phyloP scores from a whole-genome alignment of 1,140 invertebrate genomes.

The Drosophila novamexicana region DNA sequence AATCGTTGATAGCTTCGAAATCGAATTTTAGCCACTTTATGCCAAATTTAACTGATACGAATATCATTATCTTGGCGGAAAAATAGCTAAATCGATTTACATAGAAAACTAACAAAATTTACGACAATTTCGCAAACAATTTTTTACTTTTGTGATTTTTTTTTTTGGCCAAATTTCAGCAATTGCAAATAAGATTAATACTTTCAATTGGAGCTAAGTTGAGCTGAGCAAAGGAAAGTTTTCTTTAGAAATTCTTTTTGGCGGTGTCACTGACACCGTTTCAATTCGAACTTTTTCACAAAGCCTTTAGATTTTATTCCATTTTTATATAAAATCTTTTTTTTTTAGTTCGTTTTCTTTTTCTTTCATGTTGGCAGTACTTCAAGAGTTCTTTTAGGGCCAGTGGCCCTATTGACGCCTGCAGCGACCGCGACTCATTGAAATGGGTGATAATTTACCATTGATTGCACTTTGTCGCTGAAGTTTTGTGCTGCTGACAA shows the following conservation, averaged over 20 bases:
- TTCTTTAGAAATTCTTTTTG: slow-evolving; percentile 14
- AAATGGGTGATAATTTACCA: slow-evolving; percentile 82
- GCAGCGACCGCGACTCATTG: slow-evolving; percentile 66
- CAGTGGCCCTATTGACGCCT: slow-evolving; percentile 54
- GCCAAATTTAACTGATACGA: not conserved
- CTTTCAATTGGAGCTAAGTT: slow-evolving; percentile 17
- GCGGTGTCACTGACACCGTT: slow-evolving; percentile 42
- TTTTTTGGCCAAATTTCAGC: slow-evolving; percentile 13
- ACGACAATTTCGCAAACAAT: slow-evolving; percentile 15
- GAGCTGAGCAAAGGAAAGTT: slow-evolving; percentile 20
- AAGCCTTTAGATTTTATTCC: slow-evolving; percentile 36
- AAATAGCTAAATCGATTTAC: slow-evolving; percentile 20
- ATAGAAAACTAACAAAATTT: slow-evolving; percentile 5
- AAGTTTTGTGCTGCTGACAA: slow-evolving; percentile 78
- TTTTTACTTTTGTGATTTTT: slow-evolving; percentile 10
- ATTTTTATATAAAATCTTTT: slow-evolving; percentile 25
- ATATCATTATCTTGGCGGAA: slow-evolving; percentile 16
- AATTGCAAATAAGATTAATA: slow-evolving; percentile 51
- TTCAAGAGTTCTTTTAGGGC: slow-evolving; percentile 50
- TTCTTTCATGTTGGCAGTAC: slow-evolving; percentile 60
- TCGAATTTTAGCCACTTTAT: not conserved
- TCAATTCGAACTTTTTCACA: slow-evolving; percentile 21
- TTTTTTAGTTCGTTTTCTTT: slow-evolving; percentile 29
- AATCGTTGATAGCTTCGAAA: not conserved
- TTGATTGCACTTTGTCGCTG: slow-evolving; percentile 82